phyloP scores from a whole-genome alignment of 2,797 vertebrate species.

The Ibycter americanus region DNA sequence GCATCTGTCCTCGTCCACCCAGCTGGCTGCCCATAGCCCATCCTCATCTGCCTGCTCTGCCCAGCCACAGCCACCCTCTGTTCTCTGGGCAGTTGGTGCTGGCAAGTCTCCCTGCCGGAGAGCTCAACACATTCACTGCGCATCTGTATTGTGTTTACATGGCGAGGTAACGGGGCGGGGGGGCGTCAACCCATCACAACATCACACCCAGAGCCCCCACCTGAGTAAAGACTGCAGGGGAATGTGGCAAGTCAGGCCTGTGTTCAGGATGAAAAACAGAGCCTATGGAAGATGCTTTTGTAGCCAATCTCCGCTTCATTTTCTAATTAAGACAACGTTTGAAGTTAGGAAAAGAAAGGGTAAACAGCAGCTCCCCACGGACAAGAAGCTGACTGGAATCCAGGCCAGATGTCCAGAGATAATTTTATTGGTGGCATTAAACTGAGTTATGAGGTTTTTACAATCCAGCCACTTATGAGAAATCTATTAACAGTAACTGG shows the following conservation, averaged over 20 bases:
- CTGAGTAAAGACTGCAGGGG: not conserved
- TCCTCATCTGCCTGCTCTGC: not conserved
- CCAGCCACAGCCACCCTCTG: not conserved
- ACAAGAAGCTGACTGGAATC: slow-evolving; percentile 67
- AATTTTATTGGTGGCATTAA: slow-evolving; percentile 83
- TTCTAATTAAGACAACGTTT: not conserved
- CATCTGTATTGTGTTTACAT: not conserved
- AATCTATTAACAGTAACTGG: slow-evolving; percentile 85
- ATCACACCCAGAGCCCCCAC: not conserved
- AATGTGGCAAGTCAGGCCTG: not conserved
- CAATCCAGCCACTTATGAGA: slow-evolving; percentile 83
- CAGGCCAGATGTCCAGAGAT: slow-evolving; percentile 73
- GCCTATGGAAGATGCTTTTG: not conserved
- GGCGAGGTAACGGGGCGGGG: no score
- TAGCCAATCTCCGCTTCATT: not conserved
- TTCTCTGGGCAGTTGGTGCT: not conserved
- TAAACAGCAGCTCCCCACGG: slow-evolving; percentile 6
- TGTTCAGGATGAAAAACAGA: not conserved
- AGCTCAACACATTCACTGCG: not conserved
- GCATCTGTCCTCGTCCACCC: not conserved
- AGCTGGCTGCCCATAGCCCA: not conserved
- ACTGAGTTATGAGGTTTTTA: slow-evolving; percentile 83
- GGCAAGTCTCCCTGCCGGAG: not conserved
- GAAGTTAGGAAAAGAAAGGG: slow-evolving; percentile 17
- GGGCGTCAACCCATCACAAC: not conserved